Base-by-base conservation (phyloP, 2,113 vertebrate species). In the Neogale vison region DNA sequence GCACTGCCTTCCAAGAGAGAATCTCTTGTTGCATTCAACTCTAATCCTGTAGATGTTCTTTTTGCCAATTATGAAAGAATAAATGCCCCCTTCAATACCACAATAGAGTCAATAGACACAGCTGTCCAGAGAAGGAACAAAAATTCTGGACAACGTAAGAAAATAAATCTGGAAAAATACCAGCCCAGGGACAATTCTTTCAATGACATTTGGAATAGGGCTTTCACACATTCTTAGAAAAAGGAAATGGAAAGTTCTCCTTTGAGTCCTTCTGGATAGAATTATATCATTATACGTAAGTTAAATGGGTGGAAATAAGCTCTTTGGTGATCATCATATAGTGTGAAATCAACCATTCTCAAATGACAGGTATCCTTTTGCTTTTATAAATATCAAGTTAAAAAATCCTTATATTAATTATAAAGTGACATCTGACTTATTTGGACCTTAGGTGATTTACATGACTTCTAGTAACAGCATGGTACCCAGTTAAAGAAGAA, bases 21-120 rank as follows among this genome's bases (percentile, higher is more conserved):
- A 45, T 92, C n/a, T 87, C 47, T 93, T 67, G 39, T 86, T 84
- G 31, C 34, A 84, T 57, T 80, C 2, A 4, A 65, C 26, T 31
- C 26, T 88, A 94, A 87, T 92, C 88, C 84, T 95, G 74, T 93
- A 91, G 61, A 93, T 88, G 55, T 74, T 61, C 5, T 21, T 52
- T 76, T 74, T 97, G 67, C 90, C 96, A 98, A 59, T 77, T 86
- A 65, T 47, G 29, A n/a, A 89, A 83, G 29, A 96, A 74, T 61
- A 86, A 79, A 79, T 93, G 2, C 6, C 29, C 34, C 6, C 23
- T 82, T 89, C 31, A 90, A 77, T 55, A 45, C 4, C 39, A 93
- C 1, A 87, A n/a, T 88, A 24, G 69, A 95, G 57, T 87, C 57
- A 92, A 39, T 63, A 88, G 76, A 80, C 52, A 86, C 39, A 69